A percentile compares a stretch with the other conserved stretches of the same genome.
These are phyloP conservation scores for Pipistrellus pygmaeus DNA, from an alignment of 2,797 vertebrate species.

Conservation along the genomic window DNA sequence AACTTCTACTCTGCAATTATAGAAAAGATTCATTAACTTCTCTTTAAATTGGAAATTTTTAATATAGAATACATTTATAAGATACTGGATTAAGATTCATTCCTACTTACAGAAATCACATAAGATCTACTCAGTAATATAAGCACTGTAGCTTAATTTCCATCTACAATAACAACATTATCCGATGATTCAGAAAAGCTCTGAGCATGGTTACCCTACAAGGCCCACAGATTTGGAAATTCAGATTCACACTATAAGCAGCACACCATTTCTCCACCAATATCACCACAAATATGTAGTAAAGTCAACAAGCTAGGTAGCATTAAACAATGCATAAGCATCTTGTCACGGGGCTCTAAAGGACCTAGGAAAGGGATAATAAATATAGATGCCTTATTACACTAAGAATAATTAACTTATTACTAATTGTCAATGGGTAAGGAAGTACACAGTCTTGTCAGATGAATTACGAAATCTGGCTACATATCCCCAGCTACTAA, in stretches of 20 bases:
- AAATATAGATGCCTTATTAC: slow-evolving; percentile 14
- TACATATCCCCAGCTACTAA: slow-evolving; percentile 20
- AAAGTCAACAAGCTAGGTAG: background rate
- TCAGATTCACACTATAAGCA: background rate
- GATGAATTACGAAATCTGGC: slow-evolving; percentile 63
- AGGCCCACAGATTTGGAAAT: slow-evolving; percentile 13
- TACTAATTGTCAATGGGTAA: slow-evolving; percentile 56
- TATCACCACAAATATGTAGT: background rate
- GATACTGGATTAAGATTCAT: slow-evolving; percentile 60
- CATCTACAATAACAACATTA: background rate
- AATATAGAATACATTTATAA: slow-evolving; percentile 22
- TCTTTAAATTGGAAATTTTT: slow-evolving; percentile 57
- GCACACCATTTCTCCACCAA: background rate
- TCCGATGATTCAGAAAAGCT: background rate
- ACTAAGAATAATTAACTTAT: slow-evolving; percentile 61
- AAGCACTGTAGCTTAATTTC: background rate
- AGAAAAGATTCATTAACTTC: slow-evolving; percentile 46
- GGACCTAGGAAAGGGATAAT: background rate
- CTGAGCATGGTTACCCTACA: background rate
- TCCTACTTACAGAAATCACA: slow-evolving; percentile 3
- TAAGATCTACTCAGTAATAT: slow-evolving; percentile 29
- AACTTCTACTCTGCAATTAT: slow-evolving; percentile 20
- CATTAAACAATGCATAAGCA: slow-evolving; percentile 48
- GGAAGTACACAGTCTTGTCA: slow-evolving; percentile 28
- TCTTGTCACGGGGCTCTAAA: background rate